These are phyloP conservation scores for Leptinotarsa peninsularis DNA, from an alignment of 2,888 invertebrate genomes.

Conservation along the genomic window DNA sequence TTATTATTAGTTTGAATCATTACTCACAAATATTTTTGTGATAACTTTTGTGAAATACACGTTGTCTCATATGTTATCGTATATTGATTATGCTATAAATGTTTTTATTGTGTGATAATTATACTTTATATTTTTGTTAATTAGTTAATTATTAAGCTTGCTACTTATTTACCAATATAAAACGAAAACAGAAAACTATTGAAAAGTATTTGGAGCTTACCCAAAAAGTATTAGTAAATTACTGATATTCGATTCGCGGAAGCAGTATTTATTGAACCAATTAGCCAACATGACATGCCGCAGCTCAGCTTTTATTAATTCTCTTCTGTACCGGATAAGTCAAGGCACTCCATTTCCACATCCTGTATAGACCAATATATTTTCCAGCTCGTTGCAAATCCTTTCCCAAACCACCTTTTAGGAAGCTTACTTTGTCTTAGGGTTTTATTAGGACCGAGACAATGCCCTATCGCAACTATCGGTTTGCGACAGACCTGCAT, in stretches of 20 bases:
- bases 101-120: too few relatives aligned
- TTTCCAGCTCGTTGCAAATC: background rate
- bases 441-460: background rate
- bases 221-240: background rate
- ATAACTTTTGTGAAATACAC: too few relatives aligned
- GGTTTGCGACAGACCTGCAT: background rate
- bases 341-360: background rate
- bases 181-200: too few relatives aligned
- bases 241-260: background rate
- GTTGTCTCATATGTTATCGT: too few relatives aligned
- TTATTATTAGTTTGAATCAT: too few relatives aligned
- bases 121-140: too few relatives aligned
- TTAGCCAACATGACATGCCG: background rate
- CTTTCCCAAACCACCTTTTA: background rate
- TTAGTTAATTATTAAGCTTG: too few relatives aligned
- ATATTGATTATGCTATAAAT: too few relatives aligned
- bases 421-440: background rate
- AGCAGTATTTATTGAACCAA: slow-evolving; percentile 2
- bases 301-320: background rate
- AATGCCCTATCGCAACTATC: slow-evolving; percentile 4
- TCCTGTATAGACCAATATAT: background rate
- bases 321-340: background rate
- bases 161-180: too few relatives aligned
- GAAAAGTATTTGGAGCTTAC: too few relatives aligned
- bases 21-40: too few relatives aligned